phyloP scores from a whole-genome alignment of 2,888 invertebrate genomes.

The Euzophera pinguis region DNA sequence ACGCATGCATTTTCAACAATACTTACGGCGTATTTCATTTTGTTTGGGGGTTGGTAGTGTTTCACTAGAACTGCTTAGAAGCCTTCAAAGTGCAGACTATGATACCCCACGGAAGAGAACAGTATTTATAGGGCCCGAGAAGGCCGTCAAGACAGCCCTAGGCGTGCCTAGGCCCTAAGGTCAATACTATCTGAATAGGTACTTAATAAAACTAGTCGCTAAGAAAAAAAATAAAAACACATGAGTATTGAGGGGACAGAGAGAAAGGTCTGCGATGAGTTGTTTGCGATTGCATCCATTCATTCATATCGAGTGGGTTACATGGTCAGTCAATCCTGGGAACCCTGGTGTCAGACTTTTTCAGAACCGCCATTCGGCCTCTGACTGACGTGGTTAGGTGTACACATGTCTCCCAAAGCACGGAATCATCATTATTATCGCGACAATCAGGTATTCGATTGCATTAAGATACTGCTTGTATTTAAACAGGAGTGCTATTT shows the following conservation, averaged over 20 bases:
- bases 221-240: slow-evolving; percentile 41
- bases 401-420: no score
- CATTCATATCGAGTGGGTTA: no score
- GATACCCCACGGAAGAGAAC: slow-evolving; percentile 46
- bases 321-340: no score
- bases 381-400: no score
- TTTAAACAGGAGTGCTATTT: no score
- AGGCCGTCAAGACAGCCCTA: slow-evolving; percentile 52
- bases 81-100: slow-evolving; percentile 74
- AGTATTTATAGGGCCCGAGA: slow-evolving; percentile 62
- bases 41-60: slow-evolving; percentile 45
- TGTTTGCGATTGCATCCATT: no score
- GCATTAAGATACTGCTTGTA: no score
- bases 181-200: slow-evolving; percentile 49
- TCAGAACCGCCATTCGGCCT: no score
- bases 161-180: slow-evolving; percentile 54
- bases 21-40: slow-evolving; percentile 74
- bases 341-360: no score
- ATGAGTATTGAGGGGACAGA: not conserved
- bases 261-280: no score
- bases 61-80: slow-evolving; percentile 69
- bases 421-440: no score
- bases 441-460: no score
- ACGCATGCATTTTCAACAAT: slow-evolving; percentile 12
- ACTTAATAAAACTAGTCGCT: slow-evolving; percentile 52